phyloP scores from a whole-genome alignment of 2,113 vertebrate species.

The Oriolus oriolus region DNA sequence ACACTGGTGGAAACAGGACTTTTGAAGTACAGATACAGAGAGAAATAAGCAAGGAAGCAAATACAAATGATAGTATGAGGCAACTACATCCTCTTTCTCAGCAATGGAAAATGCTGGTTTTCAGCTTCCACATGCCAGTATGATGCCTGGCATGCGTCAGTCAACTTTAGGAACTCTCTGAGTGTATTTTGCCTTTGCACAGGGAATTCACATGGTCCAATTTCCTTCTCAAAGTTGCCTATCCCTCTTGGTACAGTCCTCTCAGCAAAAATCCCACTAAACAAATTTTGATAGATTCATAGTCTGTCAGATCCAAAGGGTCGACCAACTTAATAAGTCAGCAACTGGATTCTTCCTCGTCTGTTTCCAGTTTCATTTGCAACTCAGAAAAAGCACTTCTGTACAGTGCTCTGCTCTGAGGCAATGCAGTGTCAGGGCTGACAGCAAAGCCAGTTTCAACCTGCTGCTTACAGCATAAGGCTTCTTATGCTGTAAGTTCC shows the following conservation, averaged over 20 bases:
- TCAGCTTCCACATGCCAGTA: neutral
- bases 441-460: neutral
- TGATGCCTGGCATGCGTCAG: neutral
- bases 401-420: neutral
- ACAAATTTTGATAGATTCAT: neutral
- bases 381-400: neutral
- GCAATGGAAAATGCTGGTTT: neutral
- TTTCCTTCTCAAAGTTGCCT: neutral
- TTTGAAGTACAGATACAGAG: neutral
- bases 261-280: neutral
- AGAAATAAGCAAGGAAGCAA: neutral
- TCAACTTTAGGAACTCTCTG: neutral
- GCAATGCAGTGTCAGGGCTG: neutral
- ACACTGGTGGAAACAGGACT: neutral
- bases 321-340: neutral
- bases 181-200: neutral
- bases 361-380: neutral
- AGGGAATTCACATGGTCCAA: neutral
- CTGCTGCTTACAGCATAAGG: neutral
- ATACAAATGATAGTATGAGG: neutral
- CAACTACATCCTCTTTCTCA: neutral
- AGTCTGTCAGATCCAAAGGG: neutral
- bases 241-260: neutral
- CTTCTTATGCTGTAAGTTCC: too few relatives aligned
- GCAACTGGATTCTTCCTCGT: neutral